Evolutionary conservation across 2,113 vertebrate genomes (phyloP).

Genomic region (Trogon surrucura): DNA sequence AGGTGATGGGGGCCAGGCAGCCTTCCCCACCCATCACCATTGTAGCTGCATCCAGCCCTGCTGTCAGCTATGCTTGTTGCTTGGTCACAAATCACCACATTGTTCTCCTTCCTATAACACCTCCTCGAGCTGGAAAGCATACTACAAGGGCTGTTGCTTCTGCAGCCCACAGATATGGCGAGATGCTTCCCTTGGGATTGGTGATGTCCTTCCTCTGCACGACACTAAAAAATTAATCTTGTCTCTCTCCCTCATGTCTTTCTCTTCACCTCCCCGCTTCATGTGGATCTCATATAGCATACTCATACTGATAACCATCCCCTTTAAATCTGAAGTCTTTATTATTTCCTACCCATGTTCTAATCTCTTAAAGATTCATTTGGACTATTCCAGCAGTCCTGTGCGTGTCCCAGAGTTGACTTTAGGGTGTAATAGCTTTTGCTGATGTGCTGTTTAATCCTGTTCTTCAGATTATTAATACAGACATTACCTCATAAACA

Average conservation of each 20-base stretch:
- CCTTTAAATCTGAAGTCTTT: not conserved
- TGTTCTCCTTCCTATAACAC: not conserved
- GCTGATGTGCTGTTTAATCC: not conserved
- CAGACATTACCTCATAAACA: constrained; percentile 58
- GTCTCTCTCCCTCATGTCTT: not conserved
- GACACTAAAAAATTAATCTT: not conserved
- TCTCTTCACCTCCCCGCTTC: not conserved
- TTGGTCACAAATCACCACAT: not conserved
- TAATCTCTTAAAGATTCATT: not conserved
- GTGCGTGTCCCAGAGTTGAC: not conserved
- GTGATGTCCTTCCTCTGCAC: not conserved
- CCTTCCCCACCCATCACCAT: not conserved
- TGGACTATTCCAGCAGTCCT: not conserved
- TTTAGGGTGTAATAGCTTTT: not conserved
- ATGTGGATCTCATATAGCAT: not conserved
- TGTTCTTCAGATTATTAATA: constrained; percentile 18
- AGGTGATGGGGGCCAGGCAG: not conserved
- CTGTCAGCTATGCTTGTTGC: not conserved
- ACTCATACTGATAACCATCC: not conserved
- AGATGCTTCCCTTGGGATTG: not conserved
- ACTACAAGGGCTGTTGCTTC: not conserved
- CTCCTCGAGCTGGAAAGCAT: not conserved
- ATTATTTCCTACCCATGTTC: not conserved
- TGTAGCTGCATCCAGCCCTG: not conserved
- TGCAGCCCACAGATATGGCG: not conserved